Base-by-base conservation (phyloP, 2,888 invertebrate species). In the Resseliella maxima region DNA sequence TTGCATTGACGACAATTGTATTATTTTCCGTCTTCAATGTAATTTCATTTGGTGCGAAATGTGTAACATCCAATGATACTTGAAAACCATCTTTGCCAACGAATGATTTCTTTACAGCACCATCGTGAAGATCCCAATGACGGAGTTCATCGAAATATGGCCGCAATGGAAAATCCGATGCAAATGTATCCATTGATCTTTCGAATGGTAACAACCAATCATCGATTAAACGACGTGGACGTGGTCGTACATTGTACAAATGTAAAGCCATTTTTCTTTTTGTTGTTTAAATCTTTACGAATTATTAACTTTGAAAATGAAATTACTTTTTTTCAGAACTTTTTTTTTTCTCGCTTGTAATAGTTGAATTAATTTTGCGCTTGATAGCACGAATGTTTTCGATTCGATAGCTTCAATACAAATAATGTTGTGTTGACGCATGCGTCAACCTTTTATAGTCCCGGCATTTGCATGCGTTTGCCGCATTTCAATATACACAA, bases 1-100 rank as follows among this genome's bases (percentile, higher is more conserved):
- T 94, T 8, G 93, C 95, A 89, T 95, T 94, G n/a, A 94, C 92
- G 2, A 94, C 90, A 12, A 95, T 92, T 64, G 91, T 92, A 88
- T 93, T 93, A 87, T 94, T 92, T 88, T 92, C 91, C 86, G 94
- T 92, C 91, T 95, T 95, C 85, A 96, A 92, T 72, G 93, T 92
- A 36, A 95, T 92, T 90, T 95, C 95, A 54, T 93, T 93, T 0
- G 95, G 95, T 59, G 93, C 91, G 89, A 95, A 95, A 88, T 94
- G 94, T 88, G 94, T 94, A 5, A 95, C 94, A 88, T 95, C 94
- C 85, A 94, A 90, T 83, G 93, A 93, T 10, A 94, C 93, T 91
- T 94, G 94, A 87, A 94, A 95, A 86, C 94, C 94, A 88, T 95
- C 93, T 38, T 94, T 93, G 89, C 94, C 94, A 12, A 92, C 90